Evolutionary conservation across 2,113 vertebrate genomes (phyloP).

Genomic region (Desmodus rotundus): DNA sequence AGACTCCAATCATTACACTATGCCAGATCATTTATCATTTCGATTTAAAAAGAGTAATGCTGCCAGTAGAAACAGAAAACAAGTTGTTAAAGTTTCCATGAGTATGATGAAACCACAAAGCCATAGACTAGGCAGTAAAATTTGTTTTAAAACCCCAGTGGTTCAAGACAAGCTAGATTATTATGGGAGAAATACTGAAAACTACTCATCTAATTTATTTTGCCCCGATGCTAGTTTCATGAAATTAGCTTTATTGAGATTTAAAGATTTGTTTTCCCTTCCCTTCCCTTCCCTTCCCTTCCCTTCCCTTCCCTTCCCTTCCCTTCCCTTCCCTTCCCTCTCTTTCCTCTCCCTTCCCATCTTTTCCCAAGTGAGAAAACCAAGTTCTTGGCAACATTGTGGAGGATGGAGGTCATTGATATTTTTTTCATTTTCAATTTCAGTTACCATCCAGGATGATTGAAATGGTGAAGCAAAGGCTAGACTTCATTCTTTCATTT

Average conservation of each 20-base stretch:
- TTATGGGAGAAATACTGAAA: conserved; percentile 67
- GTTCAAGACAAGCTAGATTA: conserved; percentile 74
- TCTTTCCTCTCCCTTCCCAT: conserved; percentile 35
- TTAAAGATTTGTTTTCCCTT: conserved; percentile 62
- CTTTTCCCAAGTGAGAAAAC: conserved; percentile 52
- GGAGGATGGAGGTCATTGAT: conserved; percentile 51
- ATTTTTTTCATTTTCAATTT: conserved; percentile 51
- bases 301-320: neutral
- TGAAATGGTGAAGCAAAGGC: conserved; percentile 11
- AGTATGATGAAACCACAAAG: conserved; percentile 65
- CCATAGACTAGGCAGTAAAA: conserved; percentile 69
- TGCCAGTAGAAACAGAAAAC: conserved; percentile 78
- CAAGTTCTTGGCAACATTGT: conserved; percentile 32
- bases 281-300: too few species aligned
- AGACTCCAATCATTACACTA: conserved; percentile 40
- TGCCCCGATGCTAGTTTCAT: conserved; percentile 53
- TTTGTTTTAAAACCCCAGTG: conserved; percentile 65
- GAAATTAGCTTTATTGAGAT: conserved; percentile 67
- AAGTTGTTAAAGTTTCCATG: conserved; percentile 76
- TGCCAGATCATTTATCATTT: conserved; percentile 70
- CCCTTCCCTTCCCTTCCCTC: conserved; percentile 8
- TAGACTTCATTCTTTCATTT: conserved; percentile 27
- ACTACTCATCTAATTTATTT: conserved; percentile 75
- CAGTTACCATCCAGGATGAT: conserved; percentile 45
- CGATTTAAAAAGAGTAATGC: conserved; percentile 69